Conservation (phyloP, 2,797 vertebrate species). For the Paguma larvata region DNA sequence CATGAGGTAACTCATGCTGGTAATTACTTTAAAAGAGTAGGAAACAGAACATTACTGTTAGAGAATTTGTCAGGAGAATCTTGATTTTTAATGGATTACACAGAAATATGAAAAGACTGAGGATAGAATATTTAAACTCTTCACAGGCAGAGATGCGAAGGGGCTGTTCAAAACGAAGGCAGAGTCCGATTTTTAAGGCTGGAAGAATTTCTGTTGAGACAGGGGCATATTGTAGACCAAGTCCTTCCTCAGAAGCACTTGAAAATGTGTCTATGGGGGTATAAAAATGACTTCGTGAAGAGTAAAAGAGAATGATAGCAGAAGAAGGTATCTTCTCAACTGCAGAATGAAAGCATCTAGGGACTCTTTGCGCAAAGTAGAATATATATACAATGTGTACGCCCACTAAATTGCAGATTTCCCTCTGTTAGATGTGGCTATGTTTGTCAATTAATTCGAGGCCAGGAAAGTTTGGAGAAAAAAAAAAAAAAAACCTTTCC, state of each 20-base stretch:
- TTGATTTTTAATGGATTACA: conserved; percentile 28
- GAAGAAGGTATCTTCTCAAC: neutral
- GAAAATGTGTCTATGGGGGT: neutral
- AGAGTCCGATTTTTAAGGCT: neutral
- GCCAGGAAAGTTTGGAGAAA: neutral
- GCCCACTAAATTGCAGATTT: neutral
- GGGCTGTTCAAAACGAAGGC: neutral
- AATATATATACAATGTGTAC: neutral
- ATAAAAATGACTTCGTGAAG: neutral
- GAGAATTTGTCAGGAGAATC: conserved; percentile 54
- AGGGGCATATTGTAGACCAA: rapidly evolving
- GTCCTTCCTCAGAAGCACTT: neutral
- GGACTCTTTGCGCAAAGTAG: neutral
- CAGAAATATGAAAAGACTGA: neutral
- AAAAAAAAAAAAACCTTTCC: neutral
- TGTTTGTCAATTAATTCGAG: conserved; percentile 48
- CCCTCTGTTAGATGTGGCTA: neutral
- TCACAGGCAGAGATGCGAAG: neutral
- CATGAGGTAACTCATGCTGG: conserved; percentile 48
- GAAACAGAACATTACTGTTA: conserved; percentile 54
- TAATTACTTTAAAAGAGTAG: conserved; percentile 68
- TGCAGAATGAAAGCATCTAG: conserved; percentile 4
- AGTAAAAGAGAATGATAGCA: neutral
- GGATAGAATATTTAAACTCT: neutral
- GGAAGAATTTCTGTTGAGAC: neutral